phyloP scores from a whole-genome alignment of 2,888 invertebrate genomes.

The Myathropa florea region DNA sequence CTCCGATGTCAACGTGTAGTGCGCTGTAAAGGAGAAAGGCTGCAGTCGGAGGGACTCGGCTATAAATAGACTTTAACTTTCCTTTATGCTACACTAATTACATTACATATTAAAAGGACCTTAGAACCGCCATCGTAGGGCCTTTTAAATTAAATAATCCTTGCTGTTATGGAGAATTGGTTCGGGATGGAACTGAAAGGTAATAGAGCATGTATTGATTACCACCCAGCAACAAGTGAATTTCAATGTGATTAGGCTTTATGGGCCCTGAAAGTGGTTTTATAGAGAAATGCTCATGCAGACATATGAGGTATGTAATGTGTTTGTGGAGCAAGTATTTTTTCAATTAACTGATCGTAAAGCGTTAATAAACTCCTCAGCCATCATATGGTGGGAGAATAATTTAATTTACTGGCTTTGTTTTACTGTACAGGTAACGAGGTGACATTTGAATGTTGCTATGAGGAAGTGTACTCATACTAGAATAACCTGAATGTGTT shows the following conservation, averaged over 20 bases:
- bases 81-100: constrained; percentile 36
- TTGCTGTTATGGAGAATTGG: neutral
- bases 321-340: neutral
- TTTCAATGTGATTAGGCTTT: neutral
- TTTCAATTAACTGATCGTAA: neutral
- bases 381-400: neutral
- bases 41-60: neutral
- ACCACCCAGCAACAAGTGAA: neutral
- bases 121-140: neutral
- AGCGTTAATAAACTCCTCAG: neutral
- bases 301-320: neutral
- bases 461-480: neutral
- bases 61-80: constrained; percentile 27
- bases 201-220: neutral
- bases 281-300: neutral
- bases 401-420: neutral
- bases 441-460: neutral
- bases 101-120: constrained; percentile 45
- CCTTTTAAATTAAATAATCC: constrained; percentile 37
- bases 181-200: neutral
- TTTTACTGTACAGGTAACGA: neutral
- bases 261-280: neutral
- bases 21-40: neutral
- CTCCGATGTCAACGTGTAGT: neutral
- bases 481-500: neutral